Percentiles rank a stretch among this genome's conserved stretches.
Conservation (phyloP, 2,113 vertebrate genomes). For the Aptenodytes forsteri region DNA sequence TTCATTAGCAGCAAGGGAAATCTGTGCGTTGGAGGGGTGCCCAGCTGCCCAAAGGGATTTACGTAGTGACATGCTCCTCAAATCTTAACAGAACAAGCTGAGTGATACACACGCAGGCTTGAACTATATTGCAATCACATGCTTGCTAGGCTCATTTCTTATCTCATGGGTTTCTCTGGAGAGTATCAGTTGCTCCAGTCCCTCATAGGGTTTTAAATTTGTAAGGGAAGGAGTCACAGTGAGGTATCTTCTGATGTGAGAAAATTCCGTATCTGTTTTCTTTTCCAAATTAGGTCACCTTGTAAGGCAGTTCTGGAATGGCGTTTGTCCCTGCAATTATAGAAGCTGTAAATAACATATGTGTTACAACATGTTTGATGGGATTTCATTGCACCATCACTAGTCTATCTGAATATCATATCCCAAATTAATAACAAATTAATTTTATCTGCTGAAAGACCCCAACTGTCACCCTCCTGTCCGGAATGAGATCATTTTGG, state of each 20-base stretch:
- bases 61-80: constrained; percentile 35
- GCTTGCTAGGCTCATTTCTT: constrained; percentile 55
- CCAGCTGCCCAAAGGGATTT: constrained; percentile 64
- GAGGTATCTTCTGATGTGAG: constrained; percentile 35
- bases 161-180: constrained; percentile 49
- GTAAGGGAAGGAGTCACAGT: constrained; percentile 21
- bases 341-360: constrained; percentile 28
- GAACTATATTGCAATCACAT: constrained; percentile 56
- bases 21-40: constrained; percentile 48
- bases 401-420: neutral
- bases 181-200: constrained; percentile 44
- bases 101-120: constrained; percentile 23
- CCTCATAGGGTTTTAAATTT: constrained; percentile 3
- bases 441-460: constrained; percentile 51
- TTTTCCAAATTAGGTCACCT: constrained; percentile 60
- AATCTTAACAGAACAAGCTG: constrained; percentile 34
- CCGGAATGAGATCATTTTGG: constrained; percentile 36
- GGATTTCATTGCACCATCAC: constrained; percentile 26
- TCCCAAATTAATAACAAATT: constrained; percentile 44
- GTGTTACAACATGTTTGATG: constrained; percentile 24
- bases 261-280: constrained; percentile 33
- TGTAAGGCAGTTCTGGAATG: constrained; percentile 41
- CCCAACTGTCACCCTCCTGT: constrained; percentile 32
- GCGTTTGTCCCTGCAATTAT: neutral
- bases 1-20: constrained; percentile 69